Evolutionary conservation across 2,797 vertebrate species (phyloP), one percentile per base, ranked within the genome.

Genomic region (Pempheris klunzingeri): DNA sequence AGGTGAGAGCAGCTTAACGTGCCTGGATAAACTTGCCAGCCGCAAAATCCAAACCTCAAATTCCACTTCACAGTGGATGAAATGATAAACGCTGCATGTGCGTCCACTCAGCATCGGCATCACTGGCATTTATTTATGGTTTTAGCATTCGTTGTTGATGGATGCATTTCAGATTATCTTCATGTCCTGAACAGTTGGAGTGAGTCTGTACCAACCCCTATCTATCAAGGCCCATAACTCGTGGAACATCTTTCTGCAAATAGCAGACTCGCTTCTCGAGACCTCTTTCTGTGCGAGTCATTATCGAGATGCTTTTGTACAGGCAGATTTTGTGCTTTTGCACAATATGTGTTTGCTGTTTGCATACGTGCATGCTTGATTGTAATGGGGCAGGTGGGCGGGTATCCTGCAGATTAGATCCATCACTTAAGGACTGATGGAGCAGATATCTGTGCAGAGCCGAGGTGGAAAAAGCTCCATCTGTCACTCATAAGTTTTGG

Each of bases 11-110:
- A 76, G 79, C 89, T 81, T 78, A 83, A 83, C 75, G 85, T 78
- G 76, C 90, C 78, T 88, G 84, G 91, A 91, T 93, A 92, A 92
- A 92, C 86, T 93, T 78, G 78, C 85, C 83, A 86, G 86, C 79
- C 71, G 49, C 87, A 88, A 86, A n/a, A 93, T 84, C 86, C 58
- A 72, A 90, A 90, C 87, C 77, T 86, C 63, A 80, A 91, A 92
- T 92, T 93, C 91, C 88, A 77, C 82, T 92, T 91, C 90, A 93
- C 90, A 88, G 87, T 82, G 81, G 90, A 92, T 93, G 92, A 83
- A 87, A 67, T 82, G 93, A 94, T 95, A 94, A 94, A 81, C 57
- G 81, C 78, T 66, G 54, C 41, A 76, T 92, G 75, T 75, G 82
- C 78, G 20, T 88, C 83, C 79, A 13, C 73, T 39, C 55, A 71